A percentile compares a stretch with the other conserved stretches of the same genome.
Evolutionary conservation across 2,113 vertebrate species (phyloP).

Genomic region (Calypte anna): DNA sequence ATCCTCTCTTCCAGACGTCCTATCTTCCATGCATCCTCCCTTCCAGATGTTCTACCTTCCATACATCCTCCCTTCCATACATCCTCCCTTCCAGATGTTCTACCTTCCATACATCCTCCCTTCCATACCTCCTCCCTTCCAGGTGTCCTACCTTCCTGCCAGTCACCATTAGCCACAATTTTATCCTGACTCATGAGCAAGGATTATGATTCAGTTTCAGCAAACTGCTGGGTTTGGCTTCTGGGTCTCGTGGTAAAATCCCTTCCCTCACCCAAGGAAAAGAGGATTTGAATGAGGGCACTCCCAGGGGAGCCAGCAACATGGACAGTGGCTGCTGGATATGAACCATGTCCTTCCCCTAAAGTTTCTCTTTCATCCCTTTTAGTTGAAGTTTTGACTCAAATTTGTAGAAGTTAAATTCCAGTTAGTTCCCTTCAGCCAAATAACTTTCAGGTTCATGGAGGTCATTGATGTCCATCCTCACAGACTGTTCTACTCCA

Average conservation of each 20-base stretch:
- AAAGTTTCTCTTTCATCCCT: too few relatives aligned
- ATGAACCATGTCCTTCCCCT: fast-evolving
- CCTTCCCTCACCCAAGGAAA: background rate
- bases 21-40: too few relatives aligned
- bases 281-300: background rate
- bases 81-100: too few relatives aligned
- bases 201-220: background rate
- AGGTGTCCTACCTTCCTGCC: background rate
- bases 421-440: fast-evolving
- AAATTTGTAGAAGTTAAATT: fast-evolving
- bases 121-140: too few relatives aligned
- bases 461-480: fast-evolving
- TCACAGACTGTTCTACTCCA: too few relatives aligned
- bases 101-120: too few relatives aligned
- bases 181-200: background rate
- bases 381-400: background rate
- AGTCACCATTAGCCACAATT: fast-evolving
- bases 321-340: fast-evolving
- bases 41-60: too few relatives aligned
- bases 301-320: background rate
- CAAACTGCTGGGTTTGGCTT: fast-evolving
- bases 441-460: background rate
- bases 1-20: too few relatives aligned
- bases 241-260: background rate
- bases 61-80: too few relatives aligned